Evolutionary conservation across 2,888 invertebrate genomes (phyloP).

Genomic region (Morpho helenor): DNA sequence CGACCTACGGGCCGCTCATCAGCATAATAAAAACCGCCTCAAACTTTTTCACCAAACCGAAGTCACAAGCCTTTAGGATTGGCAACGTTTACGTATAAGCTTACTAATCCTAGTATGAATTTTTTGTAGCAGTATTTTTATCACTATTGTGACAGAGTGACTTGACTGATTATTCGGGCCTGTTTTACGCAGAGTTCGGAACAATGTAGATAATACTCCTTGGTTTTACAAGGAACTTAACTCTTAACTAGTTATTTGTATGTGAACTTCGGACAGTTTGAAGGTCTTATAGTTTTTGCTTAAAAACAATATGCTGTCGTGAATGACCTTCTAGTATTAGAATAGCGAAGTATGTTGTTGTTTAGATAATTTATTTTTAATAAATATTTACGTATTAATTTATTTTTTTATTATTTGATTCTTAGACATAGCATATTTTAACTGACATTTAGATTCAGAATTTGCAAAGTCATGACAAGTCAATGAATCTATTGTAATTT

Average conservation of each 20-base stretch:
- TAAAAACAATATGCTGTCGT: conserved; percentile 57
- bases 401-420: conserved; percentile 33
- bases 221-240: conserved; percentile 75
- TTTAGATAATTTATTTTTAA: conserved; percentile 56
- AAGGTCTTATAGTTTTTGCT: conserved; percentile 58
- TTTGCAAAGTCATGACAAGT: conserved; percentile 1
- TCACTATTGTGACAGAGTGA: conserved; percentile 71
- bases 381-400: conserved; percentile 49
- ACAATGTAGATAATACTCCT: conserved; percentile 68
- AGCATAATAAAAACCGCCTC: conserved; percentile 70
- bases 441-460: conserved; percentile 8
- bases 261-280: conserved; percentile 38
- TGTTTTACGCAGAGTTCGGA: conserved; percentile 56
- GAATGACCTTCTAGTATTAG: conserved; percentile 72
- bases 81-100: conserved; percentile 64
- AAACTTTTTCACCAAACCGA: conserved; percentile 62
- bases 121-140: conserved; percentile 57
- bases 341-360: conserved; percentile 58
- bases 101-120: conserved; percentile 22
- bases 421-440: conserved; percentile 15
- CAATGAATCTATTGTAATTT: background rate
- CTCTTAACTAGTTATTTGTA: conserved; percentile 38
- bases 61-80: conserved; percentile 60
- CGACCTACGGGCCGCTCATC: conserved; percentile 68
- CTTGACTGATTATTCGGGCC: conserved; percentile 75